phyloP scores from a whole-genome alignment of 2,888 invertebrate species.

The Tridacna gigas region DNA sequence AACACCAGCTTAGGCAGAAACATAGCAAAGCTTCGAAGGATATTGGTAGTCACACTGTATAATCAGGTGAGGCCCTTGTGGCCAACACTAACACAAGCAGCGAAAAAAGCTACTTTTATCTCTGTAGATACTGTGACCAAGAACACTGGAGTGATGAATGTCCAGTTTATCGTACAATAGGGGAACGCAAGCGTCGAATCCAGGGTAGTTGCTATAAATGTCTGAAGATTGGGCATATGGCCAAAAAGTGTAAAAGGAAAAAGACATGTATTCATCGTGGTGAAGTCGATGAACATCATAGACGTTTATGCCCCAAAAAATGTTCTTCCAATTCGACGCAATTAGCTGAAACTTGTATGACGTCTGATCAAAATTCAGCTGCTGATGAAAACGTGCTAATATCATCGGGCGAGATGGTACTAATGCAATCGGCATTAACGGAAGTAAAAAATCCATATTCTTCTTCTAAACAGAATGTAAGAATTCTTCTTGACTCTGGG shows the following conservation, averaged over 20 bases:
- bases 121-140: slow-evolving; percentile 2
- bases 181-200: neutral
- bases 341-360: neutral
- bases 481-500: slow-evolving; percentile 51
- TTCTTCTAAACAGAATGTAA: neutral
- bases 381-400: neutral
- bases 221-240: neutral
- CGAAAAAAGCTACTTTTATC: neutral
- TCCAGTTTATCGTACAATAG: neutral
- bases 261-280: neutral
- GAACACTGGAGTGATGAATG: neutral
- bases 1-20: neutral
- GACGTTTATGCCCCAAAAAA: neutral
- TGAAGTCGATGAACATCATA: neutral
- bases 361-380: neutral
- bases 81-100: neutral
- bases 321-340: neutral
- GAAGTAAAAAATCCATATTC: neutral
- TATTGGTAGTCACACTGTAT: neutral
- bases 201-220: slow-evolving; percentile 6
- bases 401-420: slow-evolving; percentile 12
- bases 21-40: neutral
- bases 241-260: neutral
- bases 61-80: neutral
- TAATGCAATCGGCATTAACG: slow-evolving; percentile 38